A percentile compares a stretch with the other conserved stretches of the same genome.
Conservation (phyloP, 2,113 vertebrate species). For the Gorsachius goisagi region DNA sequence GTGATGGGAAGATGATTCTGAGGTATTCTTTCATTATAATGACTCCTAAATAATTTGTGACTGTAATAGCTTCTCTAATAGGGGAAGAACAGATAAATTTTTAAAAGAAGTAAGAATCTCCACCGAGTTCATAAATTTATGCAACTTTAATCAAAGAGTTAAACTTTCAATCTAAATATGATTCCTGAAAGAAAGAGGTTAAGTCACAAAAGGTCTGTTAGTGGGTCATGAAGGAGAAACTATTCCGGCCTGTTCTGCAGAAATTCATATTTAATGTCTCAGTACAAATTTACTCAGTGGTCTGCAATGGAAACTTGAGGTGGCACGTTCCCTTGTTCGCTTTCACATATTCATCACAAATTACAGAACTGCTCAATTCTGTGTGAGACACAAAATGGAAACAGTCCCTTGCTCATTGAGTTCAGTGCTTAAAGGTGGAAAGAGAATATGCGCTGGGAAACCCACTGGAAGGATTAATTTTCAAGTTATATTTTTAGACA, state of each 20-base stretch:
- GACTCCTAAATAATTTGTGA: not conserved
- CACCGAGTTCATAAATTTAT: not conserved
- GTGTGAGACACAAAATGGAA: not conserved
- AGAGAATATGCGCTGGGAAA: not conserved
- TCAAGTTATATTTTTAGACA: not conserved
- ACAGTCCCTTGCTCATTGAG: not conserved
- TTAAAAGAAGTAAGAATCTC: not conserved
- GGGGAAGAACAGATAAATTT: not conserved
- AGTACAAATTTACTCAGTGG: not conserved
- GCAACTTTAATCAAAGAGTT: not conserved
- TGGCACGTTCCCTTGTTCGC: not conserved
- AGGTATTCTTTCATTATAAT: not conserved
- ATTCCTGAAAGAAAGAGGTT: not conserved
- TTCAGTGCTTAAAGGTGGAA: slow-evolving; percentile 2
- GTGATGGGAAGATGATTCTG: not conserved
- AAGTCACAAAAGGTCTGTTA: not conserved
- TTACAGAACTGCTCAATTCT: not conserved
- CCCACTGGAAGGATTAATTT: slow-evolving; percentile 35
- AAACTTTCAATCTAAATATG: not conserved
- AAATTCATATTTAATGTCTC: not conserved
- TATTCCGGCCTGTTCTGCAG: not conserved
- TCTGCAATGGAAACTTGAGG: not conserved
- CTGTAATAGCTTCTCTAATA: not conserved
- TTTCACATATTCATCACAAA: not conserved
- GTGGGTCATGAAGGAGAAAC: not conserved